Evolutionary conservation across 2,113 vertebrate species (phyloP).

Genomic region (Oceanodroma tethys): DNA sequence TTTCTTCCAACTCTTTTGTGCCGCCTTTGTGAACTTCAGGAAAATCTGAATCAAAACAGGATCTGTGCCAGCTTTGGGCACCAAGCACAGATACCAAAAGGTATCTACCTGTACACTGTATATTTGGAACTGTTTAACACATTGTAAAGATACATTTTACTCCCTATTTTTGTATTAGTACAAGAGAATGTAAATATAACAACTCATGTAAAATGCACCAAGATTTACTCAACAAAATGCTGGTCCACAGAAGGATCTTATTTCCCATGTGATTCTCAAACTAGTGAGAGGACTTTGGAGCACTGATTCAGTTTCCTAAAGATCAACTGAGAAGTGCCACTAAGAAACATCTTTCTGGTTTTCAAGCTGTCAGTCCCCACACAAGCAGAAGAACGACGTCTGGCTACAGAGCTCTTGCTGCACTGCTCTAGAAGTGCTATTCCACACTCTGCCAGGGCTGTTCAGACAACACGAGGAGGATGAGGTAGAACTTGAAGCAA

Average conservation of each 20-base stretch:
- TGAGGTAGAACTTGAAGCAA: not conserved
- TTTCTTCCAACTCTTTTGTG: not conserved
- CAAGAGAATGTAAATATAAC: not conserved
- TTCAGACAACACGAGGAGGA: not conserved
- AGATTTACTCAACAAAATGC: not conserved
- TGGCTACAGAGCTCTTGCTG: not conserved
- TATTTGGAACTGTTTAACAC: not conserved
- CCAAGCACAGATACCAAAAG: not conserved
- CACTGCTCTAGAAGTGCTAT: not conserved
- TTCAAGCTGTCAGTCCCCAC: not conserved
- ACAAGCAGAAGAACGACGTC: not conserved
- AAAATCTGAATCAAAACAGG: not conserved
- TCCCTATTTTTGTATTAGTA: not conserved
- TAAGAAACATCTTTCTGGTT: not conserved
- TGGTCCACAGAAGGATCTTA: not conserved
- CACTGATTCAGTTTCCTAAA: not conserved
- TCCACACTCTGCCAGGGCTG: fast-evolving
- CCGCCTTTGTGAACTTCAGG: not conserved
- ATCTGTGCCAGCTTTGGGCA: not conserved
- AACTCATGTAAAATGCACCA: not conserved
- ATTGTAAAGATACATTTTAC: not conserved
- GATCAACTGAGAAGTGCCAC: not conserved
- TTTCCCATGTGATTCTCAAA: not conserved
- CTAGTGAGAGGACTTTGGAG: not conserved
- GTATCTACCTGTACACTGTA: not conserved